Evolutionary conservation across 53 echinoderm and acorn worm species (phyloP).

Genomic region (Actinopyga echinites): DNA sequence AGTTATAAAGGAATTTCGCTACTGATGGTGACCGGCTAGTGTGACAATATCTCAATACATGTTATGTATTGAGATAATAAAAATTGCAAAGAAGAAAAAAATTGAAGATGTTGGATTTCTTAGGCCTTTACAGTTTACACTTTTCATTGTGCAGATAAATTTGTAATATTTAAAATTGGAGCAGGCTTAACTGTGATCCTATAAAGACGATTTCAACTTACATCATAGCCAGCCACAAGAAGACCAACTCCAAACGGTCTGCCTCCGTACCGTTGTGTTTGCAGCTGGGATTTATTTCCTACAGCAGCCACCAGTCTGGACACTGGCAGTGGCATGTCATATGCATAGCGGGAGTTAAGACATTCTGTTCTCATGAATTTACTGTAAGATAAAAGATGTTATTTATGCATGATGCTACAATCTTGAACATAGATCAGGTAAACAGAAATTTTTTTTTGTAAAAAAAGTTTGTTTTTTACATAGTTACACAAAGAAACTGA

Average conservation of each 20-base stretch:
- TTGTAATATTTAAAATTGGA: too few species aligned
- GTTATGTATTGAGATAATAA: too few species aligned
- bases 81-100: too few species aligned
- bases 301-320: conserved; percentile 79
- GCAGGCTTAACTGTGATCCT: too few species aligned
- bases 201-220: too few species aligned
- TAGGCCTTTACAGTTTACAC: too few species aligned
- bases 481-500: neutral
- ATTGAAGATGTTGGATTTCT: too few species aligned
- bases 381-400: conserved; percentile 55
- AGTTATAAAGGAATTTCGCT: too few species aligned
- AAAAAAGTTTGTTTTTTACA: neutral
- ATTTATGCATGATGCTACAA: neutral
- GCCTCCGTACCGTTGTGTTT: conserved; percentile 94
- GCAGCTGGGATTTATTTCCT: conserved; percentile 96
- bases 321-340: conserved; percentile 78
- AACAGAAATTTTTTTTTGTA: neutral
- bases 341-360: conserved; percentile 93
- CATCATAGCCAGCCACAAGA: conserved; percentile 96
- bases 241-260: conserved; percentile 95
- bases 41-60: too few species aligned
- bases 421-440: neutral
- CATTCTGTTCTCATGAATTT: conserved; percentile 99
- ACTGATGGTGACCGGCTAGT: too few species aligned
- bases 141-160: too few species aligned